A percentile compares a stretch with the other conserved stretches of the same genome.
Evolutionary conservation across 1,140 invertebrate genomes (phyloP).

Genomic region (Zaprionus davidi): DNA sequence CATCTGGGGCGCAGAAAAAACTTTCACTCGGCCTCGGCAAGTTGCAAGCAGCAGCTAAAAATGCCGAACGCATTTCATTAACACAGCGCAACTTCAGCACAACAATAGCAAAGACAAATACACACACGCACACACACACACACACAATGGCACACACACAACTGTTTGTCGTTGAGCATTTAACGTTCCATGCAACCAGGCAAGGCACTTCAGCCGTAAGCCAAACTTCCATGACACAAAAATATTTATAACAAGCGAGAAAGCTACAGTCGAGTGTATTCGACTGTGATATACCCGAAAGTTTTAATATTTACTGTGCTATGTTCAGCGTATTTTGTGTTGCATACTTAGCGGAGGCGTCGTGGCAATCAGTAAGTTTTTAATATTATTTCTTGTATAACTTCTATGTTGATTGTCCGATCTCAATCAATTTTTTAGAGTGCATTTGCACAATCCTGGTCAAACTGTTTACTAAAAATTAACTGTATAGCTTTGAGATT

Average conservation of each 20-base stretch:
- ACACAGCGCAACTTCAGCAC: slow-evolving; percentile 72
- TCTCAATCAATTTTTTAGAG: no score
- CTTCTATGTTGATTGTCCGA: no score
- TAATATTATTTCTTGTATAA: no score
- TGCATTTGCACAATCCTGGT: no score
- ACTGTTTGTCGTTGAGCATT: slow-evolving; percentile 65
- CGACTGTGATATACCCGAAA: no score
- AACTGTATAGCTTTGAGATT: no score
- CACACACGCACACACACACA: slow-evolving; percentile 18
- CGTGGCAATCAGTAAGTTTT: no score
- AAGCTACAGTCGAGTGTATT: no score
- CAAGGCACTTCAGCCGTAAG: slow-evolving; percentile 68
- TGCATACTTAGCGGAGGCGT: no score
- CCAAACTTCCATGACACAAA: slow-evolving; percentile 61
- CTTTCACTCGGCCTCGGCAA: slow-evolving; percentile 12
- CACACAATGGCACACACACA: slow-evolving; percentile 38
- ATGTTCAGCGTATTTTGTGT: no score
- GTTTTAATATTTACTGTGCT: no score
- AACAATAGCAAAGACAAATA: slow-evolving; percentile 66
- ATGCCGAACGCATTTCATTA: slow-evolving; percentile 77
- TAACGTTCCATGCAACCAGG: slow-evolving; percentile 46
- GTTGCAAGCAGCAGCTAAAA: slow-evolving; percentile 55
- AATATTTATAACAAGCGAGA: not conserved
- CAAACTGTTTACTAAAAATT: no score
- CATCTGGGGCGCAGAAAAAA: slow-evolving; percentile 3